These are phyloP conservation scores for Amaurobius ferox DNA, from an alignment of 2,888 invertebrate genomes.

Conservation along the genomic window DNA sequence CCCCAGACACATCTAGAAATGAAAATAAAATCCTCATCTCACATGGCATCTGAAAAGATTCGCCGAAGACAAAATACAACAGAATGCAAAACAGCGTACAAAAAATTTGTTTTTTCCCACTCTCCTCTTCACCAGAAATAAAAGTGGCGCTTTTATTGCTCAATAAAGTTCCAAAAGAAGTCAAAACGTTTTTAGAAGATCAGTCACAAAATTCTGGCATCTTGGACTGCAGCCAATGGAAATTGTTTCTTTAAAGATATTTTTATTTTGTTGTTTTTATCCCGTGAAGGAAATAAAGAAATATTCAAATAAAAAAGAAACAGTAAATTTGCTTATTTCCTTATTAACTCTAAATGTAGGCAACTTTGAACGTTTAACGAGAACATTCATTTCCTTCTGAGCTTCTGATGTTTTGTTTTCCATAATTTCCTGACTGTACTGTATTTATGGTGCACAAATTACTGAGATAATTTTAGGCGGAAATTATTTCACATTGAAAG, in stretches of 20 bases:
- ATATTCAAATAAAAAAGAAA: neutral
- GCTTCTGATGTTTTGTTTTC: too few relatives aligned
- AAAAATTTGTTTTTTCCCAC: neutral
- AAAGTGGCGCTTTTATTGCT: constrained; percentile 28
- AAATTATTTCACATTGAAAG: neutral
- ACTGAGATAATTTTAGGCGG: too few relatives aligned
- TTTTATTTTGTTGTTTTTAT: neutral
- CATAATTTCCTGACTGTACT: too few relatives aligned
- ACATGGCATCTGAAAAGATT: neutral
- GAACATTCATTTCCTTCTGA: too few relatives aligned
- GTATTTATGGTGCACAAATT: too few relatives aligned
- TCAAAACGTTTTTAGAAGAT: constrained; percentile 45
- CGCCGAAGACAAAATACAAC: neutral
- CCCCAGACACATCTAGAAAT: neutral
- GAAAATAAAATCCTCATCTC: constrained; percentile 5
- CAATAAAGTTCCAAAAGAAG: constrained; percentile 37
- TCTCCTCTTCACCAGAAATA: neutral
- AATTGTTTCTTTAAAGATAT: constrained; percentile 28
- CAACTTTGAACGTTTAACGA: too few relatives aligned
- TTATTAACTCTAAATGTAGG: neutral
- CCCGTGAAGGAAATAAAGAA: neutral
- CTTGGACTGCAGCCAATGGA: constrained; percentile 43
- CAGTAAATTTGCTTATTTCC: neutral
- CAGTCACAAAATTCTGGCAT: constrained; percentile 28
- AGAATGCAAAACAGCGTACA: neutral